Base-by-base conservation (phyloP, 2,888 invertebrate genomes). In the Cheilosia soror region DNA sequence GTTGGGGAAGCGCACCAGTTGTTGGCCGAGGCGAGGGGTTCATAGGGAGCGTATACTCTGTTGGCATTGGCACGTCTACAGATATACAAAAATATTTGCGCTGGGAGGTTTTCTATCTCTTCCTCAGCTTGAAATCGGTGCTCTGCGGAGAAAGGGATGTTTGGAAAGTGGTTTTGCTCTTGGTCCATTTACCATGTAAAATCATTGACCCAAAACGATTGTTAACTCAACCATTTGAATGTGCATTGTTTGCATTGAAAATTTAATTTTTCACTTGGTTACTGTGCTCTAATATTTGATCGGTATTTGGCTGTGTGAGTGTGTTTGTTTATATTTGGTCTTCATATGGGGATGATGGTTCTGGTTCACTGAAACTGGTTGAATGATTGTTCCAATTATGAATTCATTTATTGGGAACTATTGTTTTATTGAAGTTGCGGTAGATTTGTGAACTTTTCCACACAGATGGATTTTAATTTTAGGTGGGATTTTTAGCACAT, bases 121-220 rank as follows among this genome's bases (percentile, higher is more conserved):
- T 37, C 15, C 40, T 60, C n/a, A 33, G 25, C 9, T 51, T 27
- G 11, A 25, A 51, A 51, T 11, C 27, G 5, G 15, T 47, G 20
- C 15, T 47, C 7, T 47, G 4, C 40, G 13, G 40, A 4, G 29
- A 25, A 15, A n/a, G 40, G 47, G 44, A 66, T 65, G 60, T 49
- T 65, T 51, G 57, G 31, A 62, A 73, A 78, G 72, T 72, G 73
- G 78, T 83, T 82, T 68, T 57, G 73, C 55, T 68, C 20, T 69
- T 73, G 83, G 73, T 79, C 79, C 66, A 78, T 83, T 83, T 83
- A 55, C 55, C 33, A 73, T 72, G 78, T 44, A 53, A 62, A 85
- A 47, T 49, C 71, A 76, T 76, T 85, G 84, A 85, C 84, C 84
- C 65, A 80, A 85, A 85, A 85, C 76, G 75, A 65, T 72, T 85